These are phyloP conservation scores for Rhadinocentrus ornatus DNA, from an alignment of 2,797 vertebrate genomes.

Conservation along the genomic window DNA sequence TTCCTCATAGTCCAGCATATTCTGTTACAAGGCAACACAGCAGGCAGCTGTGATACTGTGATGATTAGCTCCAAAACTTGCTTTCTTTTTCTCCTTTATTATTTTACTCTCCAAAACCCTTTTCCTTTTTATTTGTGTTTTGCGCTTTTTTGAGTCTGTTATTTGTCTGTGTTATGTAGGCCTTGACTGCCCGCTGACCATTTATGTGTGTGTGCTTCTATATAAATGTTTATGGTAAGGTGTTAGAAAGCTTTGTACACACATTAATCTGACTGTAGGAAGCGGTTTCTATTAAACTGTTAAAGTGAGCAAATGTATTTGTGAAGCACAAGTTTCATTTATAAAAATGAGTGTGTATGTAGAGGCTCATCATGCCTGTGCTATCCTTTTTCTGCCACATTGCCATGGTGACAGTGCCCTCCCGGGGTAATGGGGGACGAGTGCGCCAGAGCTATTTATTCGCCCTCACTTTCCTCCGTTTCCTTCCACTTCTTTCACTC, in stretches of 20 bases:
- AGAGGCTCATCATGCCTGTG: slow-evolving; percentile 77
- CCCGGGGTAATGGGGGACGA: slow-evolving; percentile 84
- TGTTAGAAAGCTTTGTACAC: slow-evolving; percentile 40
- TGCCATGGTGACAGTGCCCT: slow-evolving; percentile 86
- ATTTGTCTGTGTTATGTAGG: slow-evolving; percentile 33
- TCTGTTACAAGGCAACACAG: slow-evolving; percentile 15
- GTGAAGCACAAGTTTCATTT: slow-evolving; percentile 65
- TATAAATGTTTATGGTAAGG: slow-evolving; percentile 49
- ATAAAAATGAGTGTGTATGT: slow-evolving; percentile 54
- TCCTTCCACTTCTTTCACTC: slow-evolving; percentile 49
- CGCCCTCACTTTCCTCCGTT: slow-evolving; percentile 45
- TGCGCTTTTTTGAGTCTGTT: slow-evolving; percentile 39
- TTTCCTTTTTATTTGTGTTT: slow-evolving; percentile 33
- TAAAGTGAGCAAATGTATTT: slow-evolving; percentile 55
- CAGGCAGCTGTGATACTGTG: slow-evolving; percentile 27
- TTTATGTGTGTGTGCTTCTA: slow-evolving; percentile 8
- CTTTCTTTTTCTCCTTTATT: slow-evolving; percentile 35
- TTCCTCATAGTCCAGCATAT: slow-evolving; percentile 16
- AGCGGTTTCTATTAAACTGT: slow-evolving; percentile 53
- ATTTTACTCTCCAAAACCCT: slow-evolving; percentile 29
- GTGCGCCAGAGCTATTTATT: slow-evolving; percentile 81
- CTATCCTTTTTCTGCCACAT: slow-evolving; percentile 85
- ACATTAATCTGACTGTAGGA: slow-evolving; percentile 44
- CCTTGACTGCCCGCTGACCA: slow-evolving; percentile 43
- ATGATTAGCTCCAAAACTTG: slow-evolving; percentile 33